phyloP scores from a whole-genome alignment of 2,888 invertebrate species.

The Rhogogaster chlorosoma region DNA sequence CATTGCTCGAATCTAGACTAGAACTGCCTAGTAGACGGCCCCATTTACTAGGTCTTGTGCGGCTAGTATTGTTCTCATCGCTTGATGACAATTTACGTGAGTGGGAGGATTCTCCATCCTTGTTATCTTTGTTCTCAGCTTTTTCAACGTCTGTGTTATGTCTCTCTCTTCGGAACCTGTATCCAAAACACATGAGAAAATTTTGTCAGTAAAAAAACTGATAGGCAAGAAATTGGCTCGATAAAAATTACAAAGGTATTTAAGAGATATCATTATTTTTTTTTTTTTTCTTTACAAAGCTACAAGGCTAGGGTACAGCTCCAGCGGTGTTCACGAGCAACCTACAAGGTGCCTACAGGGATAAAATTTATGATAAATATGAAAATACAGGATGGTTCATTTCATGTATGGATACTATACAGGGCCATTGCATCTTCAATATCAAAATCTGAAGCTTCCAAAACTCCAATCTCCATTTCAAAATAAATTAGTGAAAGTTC shows the following conservation, averaged over 20 bases:
- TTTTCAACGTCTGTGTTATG: constrained; percentile 83
- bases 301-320: constrained; percentile 71
- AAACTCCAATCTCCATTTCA: neutral
- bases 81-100: constrained; percentile 80
- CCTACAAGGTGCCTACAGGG: constrained; percentile 76
- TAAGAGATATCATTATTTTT: constrained; percentile 33
- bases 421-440: constrained; percentile 28
- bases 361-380: constrained; percentile 61
- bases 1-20: constrained; percentile 87
- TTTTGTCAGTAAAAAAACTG: constrained; percentile 2
- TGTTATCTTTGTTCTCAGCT: constrained; percentile 79
- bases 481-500: neutral
- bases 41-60: constrained; percentile 86
- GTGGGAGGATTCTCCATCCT: constrained; percentile 78
- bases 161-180: constrained; percentile 74
- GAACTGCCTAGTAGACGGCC: constrained; percentile 86
- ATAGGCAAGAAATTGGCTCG: neutral
- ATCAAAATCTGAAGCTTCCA: neutral
- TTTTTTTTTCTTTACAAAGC: constrained; percentile 61
- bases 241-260: constrained; percentile 46
- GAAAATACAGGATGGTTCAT: constrained; percentile 48
- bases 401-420: constrained; percentile 27
- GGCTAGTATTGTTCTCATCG: constrained; percentile 80
- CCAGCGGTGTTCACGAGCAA: constrained; percentile 77
- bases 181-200: constrained; percentile 56